Evolutionary conservation across 2,888 invertebrate genomes (phyloP), one percentile per base, ranked within the genome.

Genomic region (Mylabris sibirica): DNA sequence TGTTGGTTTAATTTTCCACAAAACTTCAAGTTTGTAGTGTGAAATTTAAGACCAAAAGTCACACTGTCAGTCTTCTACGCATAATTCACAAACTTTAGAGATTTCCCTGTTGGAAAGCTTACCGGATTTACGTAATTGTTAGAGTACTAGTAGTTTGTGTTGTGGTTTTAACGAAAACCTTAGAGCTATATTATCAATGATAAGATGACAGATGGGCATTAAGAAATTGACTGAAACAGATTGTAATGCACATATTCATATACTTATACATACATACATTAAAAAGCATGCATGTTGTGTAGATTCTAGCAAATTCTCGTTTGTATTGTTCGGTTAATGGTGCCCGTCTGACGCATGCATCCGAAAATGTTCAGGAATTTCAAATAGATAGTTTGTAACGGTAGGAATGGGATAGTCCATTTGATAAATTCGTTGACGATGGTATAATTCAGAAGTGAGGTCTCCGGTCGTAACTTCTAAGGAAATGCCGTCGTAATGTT

Each of bases 71-170:
- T 22, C 20, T 53, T 53, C 69, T 64, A 64, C 64, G 60, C 70
- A 65, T 70, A 67, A 70, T 70, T 70, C 67, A 70, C 67, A 59
- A 70, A 70, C 70, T 70, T 70, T 22, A 53, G 64, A 65, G 67
- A 61, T 67, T 67, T 64, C 69, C 67, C 49, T 59, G 2, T 11
- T 67, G 65, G 41, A 57, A 49, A 66, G 67, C 67, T 70, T 70
- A 67, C 44, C 38, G 70, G 70, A 67, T 70, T 70, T 67, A 70
- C 67, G 70, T 70, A 70, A 70, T 70, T 70, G 67, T 70, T 70
- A 64, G n/a, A n/a, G 67, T 67, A 67, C 67, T 44, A 34, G 61
- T 63, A 67, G 70, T 70, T 70, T 70, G 67, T 64, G 70, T 67
- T 70, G 70, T 65, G 70, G 70, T 65, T 69, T 63, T 63, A 17